Evolutionary conservation across 2,797 vertebrate species (phyloP).

Genomic region (Lepilemur septentrionalis): DNA sequence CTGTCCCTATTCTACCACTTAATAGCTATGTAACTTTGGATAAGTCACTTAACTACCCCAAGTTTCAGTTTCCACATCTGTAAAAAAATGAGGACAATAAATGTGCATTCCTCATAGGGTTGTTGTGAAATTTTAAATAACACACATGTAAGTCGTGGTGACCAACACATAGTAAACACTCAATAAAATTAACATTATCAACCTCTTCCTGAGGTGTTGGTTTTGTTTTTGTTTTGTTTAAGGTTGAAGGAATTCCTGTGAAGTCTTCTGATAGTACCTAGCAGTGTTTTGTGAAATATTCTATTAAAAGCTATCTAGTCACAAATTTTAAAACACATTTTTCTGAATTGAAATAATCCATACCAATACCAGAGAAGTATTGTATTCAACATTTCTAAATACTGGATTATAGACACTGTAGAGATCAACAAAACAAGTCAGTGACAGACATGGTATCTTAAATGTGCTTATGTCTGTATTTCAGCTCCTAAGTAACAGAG

Average conservation of each 20-base stretch:
- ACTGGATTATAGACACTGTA: not conserved
- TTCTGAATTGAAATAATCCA: not conserved
- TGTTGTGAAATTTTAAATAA: not conserved
- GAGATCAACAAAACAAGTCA: not conserved
- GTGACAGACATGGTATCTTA: not conserved
- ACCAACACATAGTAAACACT: not conserved
- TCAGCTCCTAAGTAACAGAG: not conserved
- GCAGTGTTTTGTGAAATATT: not conserved
- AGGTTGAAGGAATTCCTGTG: not conserved
- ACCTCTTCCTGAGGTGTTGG: not conserved
- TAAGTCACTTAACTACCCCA: not conserved
- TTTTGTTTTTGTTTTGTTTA: not conserved
- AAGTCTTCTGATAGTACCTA: not conserved
- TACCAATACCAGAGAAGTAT: not conserved
- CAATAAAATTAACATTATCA: slow-evolving; percentile 17
- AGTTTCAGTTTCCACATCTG: not conserved
- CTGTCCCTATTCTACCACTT: not conserved
- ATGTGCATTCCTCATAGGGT: not conserved
- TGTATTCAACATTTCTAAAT: slow-evolving; percentile 1
- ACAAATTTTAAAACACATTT: slow-evolving; percentile 36
- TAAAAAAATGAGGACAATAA: not conserved
- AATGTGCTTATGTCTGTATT: slow-evolving; percentile 11
- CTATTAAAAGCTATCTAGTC: not conserved
- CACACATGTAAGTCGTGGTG: not conserved
- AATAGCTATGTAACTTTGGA: not conserved